Evolutionary conservation across 2,113 vertebrate genomes (phyloP).

Genomic region (Oryzias melastigma): DNA sequence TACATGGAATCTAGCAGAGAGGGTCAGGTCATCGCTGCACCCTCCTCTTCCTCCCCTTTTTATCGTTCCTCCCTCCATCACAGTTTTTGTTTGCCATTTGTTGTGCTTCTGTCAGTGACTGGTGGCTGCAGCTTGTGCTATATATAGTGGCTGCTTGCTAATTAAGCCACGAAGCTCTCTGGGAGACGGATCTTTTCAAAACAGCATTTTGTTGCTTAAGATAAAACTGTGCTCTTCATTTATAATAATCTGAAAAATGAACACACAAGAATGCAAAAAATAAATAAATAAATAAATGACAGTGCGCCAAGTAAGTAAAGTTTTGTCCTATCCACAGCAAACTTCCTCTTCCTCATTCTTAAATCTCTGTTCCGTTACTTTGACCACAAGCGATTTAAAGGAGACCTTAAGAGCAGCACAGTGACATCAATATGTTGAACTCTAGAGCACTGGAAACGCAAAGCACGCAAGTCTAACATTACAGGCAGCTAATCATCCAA

Average conservation of each 20-base stretch:
- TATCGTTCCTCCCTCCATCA: conserved; percentile 27
- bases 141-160: conserved; percentile 30
- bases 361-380: conserved; percentile 42
- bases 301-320: conserved; percentile 19
- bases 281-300: conserved; percentile 13
- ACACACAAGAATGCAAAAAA: conserved; percentile 7
- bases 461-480: too few relatives aligned
- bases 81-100: conserved; percentile 26
- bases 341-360: conserved; percentile 36
- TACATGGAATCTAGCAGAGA: conserved; percentile 56
- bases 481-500: too few relatives aligned
- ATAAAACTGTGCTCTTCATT: conserved; percentile 22
- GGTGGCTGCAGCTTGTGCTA: conserved; percentile 33
- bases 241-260: not conserved
- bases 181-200: conserved; percentile 43
- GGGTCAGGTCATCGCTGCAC: conserved; percentile 51
- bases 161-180: conserved; percentile 41
- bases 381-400: conserved; percentile 1
- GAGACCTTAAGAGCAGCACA: not conserved
- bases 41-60: conserved; percentile 32
- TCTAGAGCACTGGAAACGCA: too few relatives aligned
- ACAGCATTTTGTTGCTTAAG: conserved; percentile 8
- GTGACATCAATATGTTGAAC: too few relatives aligned
- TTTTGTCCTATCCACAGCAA: conserved; percentile 14
- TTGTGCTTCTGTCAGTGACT: conserved; percentile 27